Evolutionary conservation across 53 echinoderm and acorn worm species (phyloP), one percentile per base, ranked within the genome.

Genomic region (Echinometra lucunter): DNA sequence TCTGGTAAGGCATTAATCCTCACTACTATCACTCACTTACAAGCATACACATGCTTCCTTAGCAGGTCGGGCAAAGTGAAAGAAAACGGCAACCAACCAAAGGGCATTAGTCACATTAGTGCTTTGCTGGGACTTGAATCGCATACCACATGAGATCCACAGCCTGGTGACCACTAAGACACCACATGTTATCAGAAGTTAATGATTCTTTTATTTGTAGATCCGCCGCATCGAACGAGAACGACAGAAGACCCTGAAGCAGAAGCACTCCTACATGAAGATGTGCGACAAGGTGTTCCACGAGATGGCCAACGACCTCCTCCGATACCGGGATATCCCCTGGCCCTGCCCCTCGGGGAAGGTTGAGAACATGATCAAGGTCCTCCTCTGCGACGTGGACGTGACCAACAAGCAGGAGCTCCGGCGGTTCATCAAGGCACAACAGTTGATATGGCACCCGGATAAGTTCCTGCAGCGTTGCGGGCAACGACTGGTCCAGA

Each of bases 401-500:
- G 96, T 95, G 82, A 93, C 80, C 42, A 94, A 75, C 53, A 57
- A 67, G 45, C 89, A 96, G 34, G 97, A 96, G 58, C 94, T 97
- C 23, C 96, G 94, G 88, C 97, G 95, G 66, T 98, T 96, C 85
- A 90, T 98, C 47, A 93, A 96, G 66, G 94, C 98, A 1, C 98
- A 98, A 35, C 98, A 97, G 94, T 95, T 97, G 63, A 94, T 97
- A 37, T 98, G 98, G 98, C 98, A 98, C 95, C 98, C 98, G n/a
- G 98, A 98, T 49, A 98, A 98, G 38, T 98, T 98, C 75, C 91
- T 97, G 92, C 98, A 98, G 96, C 96, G 95, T 42, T 97, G 95
- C 34, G 98, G 97, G 55, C 69, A 95, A 90, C 94, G 95, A 38
- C 74, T 98, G 89, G 94, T 94, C 72, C 97, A 95, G 58, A 70